phyloP scores from a whole-genome alignment of 2,888 invertebrate genomes.

The Ctenicera cuprea region DNA sequence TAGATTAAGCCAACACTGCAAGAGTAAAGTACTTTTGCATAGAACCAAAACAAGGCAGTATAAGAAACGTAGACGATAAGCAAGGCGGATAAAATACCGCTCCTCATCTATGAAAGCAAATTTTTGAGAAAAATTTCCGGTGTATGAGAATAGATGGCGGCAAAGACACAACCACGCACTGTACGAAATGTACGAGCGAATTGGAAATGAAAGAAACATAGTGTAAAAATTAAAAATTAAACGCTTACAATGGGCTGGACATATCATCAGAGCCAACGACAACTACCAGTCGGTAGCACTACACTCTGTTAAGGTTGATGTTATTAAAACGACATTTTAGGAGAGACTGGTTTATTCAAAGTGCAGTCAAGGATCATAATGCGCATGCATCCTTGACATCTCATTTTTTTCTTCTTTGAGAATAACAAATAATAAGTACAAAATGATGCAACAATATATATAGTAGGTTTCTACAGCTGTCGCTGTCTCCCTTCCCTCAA shows the following conservation, averaged over 20 bases:
- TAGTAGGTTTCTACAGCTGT: no score
- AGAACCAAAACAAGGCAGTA: conserved; percentile 7
- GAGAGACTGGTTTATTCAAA: no score
- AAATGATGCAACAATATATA: no score
- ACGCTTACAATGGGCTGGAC: not conserved
- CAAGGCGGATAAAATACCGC: not conserved
- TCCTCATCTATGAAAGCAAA: not conserved
- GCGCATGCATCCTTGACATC: no score
- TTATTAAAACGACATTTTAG: no score
- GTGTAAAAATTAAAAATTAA: not conserved
- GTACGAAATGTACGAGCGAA: not conserved
- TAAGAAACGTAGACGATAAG: not conserved
- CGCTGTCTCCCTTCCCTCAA: no score
- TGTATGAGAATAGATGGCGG: not conserved
- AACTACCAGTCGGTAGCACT: no score
- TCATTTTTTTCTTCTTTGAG: no score
- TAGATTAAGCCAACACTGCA: not conserved
- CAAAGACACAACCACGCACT: not conserved
- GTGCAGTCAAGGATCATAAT: no score
- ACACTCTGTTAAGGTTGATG: no score
- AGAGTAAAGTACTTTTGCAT: not conserved
- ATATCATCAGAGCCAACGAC: conserved; percentile 1
- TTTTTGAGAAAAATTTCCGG: not conserved
- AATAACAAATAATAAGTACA: no score
- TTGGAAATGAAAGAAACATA: not conserved